Percentiles rank a stretch among this genome's conserved stretches.
phyloP scores from a whole-genome alignment of 1,140 invertebrate species.

The Asbolus verrucosus region DNA sequence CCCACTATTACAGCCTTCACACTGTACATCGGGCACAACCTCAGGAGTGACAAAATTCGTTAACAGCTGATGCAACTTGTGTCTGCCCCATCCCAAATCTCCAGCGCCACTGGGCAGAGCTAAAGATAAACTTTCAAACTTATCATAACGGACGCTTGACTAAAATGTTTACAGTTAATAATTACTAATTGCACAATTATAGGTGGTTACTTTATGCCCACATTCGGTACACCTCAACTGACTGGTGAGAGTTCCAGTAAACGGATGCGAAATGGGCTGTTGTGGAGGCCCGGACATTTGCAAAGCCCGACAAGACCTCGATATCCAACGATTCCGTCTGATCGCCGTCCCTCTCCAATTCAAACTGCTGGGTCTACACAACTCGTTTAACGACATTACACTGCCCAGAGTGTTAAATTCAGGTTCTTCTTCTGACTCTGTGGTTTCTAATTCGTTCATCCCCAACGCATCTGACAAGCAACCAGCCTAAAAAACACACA shows the following conservation, averaged over 20 bases:
- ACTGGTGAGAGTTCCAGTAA: conserved; percentile 85
- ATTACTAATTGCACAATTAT: neutral
- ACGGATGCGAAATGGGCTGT: conserved; percentile 72
- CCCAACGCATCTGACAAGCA: conserved; percentile 79
- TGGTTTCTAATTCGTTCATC: conserved; percentile 60
- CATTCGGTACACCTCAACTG: conserved; percentile 86
- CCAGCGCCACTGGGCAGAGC: conserved; percentile 73
- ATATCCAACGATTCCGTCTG: conserved; percentile 64
- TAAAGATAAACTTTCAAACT: conserved; percentile 89
- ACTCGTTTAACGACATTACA: conserved; percentile 63
- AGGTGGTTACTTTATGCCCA: conserved; percentile 76
- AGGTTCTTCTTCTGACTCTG: conserved; percentile 47
- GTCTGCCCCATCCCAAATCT: conserved; percentile 67
- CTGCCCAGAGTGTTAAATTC: conserved; percentile 61
- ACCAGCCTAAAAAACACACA: conserved; percentile 67
- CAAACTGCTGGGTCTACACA: conserved; percentile 60
- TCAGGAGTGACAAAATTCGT: conserved; percentile 87
- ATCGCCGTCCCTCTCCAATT: conserved; percentile 58
- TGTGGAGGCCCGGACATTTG: conserved; percentile 67
- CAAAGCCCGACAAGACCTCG: conserved; percentile 64
- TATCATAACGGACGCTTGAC: conserved; percentile 88
- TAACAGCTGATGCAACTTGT: conserved; percentile 77
- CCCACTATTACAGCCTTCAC: conserved; percentile 78
- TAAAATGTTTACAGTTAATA: conserved; percentile 63
- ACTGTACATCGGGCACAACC: conserved; percentile 85